Percentiles rank a stretch among this genome's conserved stretches.
Evolutionary conservation across 2,888 invertebrate genomes (phyloP).

Genomic region (Callyntrura guangdongensis): DNA sequence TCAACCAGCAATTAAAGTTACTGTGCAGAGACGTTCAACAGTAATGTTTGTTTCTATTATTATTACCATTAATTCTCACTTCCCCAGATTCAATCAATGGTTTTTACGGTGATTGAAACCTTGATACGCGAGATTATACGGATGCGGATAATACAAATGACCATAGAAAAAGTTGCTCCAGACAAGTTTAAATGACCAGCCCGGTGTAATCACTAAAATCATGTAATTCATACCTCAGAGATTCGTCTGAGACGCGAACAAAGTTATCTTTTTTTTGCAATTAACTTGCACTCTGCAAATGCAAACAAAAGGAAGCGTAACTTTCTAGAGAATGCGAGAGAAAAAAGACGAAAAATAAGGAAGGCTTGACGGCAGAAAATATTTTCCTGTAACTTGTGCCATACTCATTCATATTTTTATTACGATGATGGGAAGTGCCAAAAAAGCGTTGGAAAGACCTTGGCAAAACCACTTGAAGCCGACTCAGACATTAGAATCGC

Average conservation of each 20-base stretch:
- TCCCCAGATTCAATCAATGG: neutral
- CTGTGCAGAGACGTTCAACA: neutral
- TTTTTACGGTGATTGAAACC: neutral
- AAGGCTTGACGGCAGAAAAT: neutral
- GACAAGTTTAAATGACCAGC: no score
- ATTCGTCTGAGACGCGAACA: neutral
- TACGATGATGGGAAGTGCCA: slow-evolving; percentile 58
- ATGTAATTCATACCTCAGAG: neutral
- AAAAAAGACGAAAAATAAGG: neutral
- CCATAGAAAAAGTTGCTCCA: no score
- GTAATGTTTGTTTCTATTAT: neutral
- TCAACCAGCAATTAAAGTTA: neutral
- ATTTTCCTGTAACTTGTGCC: neutral
- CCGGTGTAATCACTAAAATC: neutral
- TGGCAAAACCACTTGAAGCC: slow-evolving; percentile 61
- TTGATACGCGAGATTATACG: neutral
- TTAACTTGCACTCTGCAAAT: neutral
- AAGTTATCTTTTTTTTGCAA: neutral
- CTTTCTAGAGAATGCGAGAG: neutral
- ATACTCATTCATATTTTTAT: slow-evolving; percentile 32
- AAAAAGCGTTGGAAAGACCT: slow-evolving; percentile 58
- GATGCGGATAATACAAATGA: slow-evolving; percentile 1
- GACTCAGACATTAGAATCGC: neutral
- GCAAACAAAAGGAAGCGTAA: neutral
- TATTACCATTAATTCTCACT: neutral